Percentiles rank a stretch among this genome's conserved stretches.
These are phyloP conservation scores for Encarsia formosa DNA, from an alignment of 2,888 invertebrate species.

Conservation along the genomic window DNA sequence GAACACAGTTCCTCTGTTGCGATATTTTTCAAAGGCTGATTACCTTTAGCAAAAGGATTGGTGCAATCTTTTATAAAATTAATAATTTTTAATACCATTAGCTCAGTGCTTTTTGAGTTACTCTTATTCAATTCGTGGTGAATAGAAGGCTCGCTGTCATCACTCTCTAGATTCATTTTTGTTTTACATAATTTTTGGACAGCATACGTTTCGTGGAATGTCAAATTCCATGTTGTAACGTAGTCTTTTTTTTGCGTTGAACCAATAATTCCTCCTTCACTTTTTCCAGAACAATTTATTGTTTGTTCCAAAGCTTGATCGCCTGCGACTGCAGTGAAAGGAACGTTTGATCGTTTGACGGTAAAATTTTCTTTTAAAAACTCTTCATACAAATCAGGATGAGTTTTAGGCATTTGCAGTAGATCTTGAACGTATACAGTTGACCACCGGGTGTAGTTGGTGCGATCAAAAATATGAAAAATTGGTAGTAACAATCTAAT, in stretches of 20 bases:
- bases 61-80: neutral
- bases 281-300: constrained; percentile 12
- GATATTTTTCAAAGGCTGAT: neutral
- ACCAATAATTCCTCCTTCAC: constrained; percentile 13
- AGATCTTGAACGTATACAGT: constrained; percentile 3
- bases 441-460: constrained; percentile 1
- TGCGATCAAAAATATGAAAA: neutral
- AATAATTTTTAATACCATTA: neutral
- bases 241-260: constrained; percentile 8
- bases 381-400: neutral
- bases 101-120: neutral
- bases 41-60: neutral
- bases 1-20: neutral
- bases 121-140: neutral
- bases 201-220: too few relatives aligned
- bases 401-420: neutral
- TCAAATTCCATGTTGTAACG: too few relatives aligned
- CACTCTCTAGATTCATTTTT: neutral
- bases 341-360: neutral
- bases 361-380: neutral
- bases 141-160: neutral
- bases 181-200: too few relatives aligned
- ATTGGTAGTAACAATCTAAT: neutral
- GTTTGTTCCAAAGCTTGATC: constrained; percentile 21
- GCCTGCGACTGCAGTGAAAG: constrained; percentile 10